Evolutionary conservation across 2,113 vertebrate genomes (phyloP), one percentile per base, ranked within the genome.

Genomic region (crab-eating macaque (Macaca fascicularis)): DNA sequence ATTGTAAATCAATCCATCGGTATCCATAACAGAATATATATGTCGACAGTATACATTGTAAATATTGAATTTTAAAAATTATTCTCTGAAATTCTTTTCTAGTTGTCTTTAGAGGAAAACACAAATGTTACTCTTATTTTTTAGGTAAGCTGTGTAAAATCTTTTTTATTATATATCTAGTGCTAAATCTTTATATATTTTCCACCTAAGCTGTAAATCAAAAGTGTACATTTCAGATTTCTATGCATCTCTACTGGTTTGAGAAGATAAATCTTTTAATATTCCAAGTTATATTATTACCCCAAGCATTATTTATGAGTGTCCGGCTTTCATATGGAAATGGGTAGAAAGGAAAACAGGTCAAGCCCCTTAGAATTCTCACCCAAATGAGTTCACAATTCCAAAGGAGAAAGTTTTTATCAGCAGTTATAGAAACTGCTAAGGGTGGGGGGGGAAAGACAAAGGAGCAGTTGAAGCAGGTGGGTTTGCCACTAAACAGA

Each of bases 381-480:
- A 96, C 1, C 38, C 52, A 74, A 84, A n/a, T 87, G 23, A 75
- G 16, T 69, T 93, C 22, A 40, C 3, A 72, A 11, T 81, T 94
- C 52, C 43, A 80, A 43, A 35, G 6, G 19, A 55, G 22, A 80
- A 40, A 78, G 59, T 23, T 80, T 90, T 82, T 84, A 38, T 74
- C 80, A 84, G 30, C 43, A 95, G 64, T 61, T 87, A 69, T 4
- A 93, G 19, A 43, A 67, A 92, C 12, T 95, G 67, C 14, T 89
- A 61, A 70, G n/a, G 2, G 11, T 0, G 0, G 13, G 3, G 2
- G 48, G 17, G 17, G 12, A 55, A 88, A 67, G n/a, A 72, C 32
- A 92, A 97, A 95, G 35, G 50, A 96, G 7, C 55, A 76, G 20
- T 38, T 95, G 90, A 92, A 96, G 35, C 89, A 94, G 38, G 67